phyloP scores from a whole-genome alignment of 2,888 invertebrate species.

The Ectobius pallidus region DNA sequence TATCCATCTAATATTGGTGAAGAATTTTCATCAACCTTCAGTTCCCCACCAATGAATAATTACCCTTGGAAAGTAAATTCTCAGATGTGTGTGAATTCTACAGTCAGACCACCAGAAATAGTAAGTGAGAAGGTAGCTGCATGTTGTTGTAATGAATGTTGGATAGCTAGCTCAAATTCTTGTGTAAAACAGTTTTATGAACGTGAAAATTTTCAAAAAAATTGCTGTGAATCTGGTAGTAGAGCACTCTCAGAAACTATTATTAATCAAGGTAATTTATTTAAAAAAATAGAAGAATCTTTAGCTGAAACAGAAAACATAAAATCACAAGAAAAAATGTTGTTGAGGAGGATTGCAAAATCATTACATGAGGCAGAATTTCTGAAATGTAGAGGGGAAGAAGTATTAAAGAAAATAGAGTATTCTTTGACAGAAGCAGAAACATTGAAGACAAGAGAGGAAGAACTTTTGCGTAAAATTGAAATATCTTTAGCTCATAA shows the following conservation, averaged over 20 bases:
- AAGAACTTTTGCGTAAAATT: slow-evolving; percentile 13
- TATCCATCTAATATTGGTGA: too few species aligned
- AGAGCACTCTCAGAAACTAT: too few species aligned
- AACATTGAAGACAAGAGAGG: not conserved
- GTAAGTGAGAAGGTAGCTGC: too few species aligned
- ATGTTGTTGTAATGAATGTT: too few species aligned
- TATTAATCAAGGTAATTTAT: not conserved
- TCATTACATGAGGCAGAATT: not conserved
- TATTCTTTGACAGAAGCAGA: slow-evolving; percentile 1
- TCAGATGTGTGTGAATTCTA: too few species aligned
- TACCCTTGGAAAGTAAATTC: too few species aligned
- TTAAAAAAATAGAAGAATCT: slow-evolving; percentile 17
- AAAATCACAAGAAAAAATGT: not conserved
- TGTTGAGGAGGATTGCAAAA: not conserved
- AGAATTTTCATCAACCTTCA: too few species aligned
- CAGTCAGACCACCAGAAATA: too few species aligned
- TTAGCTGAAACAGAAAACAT: slow-evolving; percentile 6
- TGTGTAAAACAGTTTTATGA: too few species aligned
- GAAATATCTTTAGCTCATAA: not conserved
- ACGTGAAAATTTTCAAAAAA: too few species aligned
- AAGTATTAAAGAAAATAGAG: not conserved
- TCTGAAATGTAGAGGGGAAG: not conserved
- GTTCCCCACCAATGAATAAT: too few species aligned
- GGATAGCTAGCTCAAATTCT: too few species aligned
- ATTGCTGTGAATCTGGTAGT: not conserved